These are phyloP conservation scores for Oplegnathus fasciatus DNA, from an alignment of 2,113 vertebrate genomes.

Conservation along the genomic window DNA sequence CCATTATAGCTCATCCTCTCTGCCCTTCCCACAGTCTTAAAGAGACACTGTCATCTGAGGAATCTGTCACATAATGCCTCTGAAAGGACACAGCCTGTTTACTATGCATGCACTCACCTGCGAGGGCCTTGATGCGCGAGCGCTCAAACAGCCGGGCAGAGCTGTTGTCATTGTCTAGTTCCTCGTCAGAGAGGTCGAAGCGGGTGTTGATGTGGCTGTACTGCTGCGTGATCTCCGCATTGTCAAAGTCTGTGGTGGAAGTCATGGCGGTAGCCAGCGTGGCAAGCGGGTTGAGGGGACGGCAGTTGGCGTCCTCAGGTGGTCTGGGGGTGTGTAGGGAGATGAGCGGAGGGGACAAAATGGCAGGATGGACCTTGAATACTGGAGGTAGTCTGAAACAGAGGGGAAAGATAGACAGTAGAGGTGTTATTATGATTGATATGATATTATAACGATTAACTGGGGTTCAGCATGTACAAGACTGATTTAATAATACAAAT, in stretches of 20 bases:
- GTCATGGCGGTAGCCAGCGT: conserved; percentile 84
- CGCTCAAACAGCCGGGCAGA: conserved; percentile 95
- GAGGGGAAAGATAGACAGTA: conserved; percentile 15
- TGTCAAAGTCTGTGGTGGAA: conserved; percentile 95
- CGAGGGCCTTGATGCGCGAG: conserved; percentile 98
- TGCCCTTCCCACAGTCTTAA: conserved; percentile 38
- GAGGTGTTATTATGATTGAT: neutral
- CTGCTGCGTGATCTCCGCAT: conserved; percentile 93
- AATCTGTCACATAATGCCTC: conserved; percentile 29
- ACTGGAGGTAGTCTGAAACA: conserved; percentile 47
- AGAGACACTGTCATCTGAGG: conserved; percentile 51
- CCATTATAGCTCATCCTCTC: conserved; percentile 32
- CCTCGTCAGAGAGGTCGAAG: conserved; percentile 91
- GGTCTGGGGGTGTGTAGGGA: conserved; percentile 20
- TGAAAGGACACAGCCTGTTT: conserved; percentile 37
- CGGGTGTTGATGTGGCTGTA: conserved; percentile 94
- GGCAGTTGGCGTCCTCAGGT: conserved; percentile 64
- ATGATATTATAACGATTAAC: conserved; percentile 2
- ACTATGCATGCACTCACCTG: conserved; percentile 87
- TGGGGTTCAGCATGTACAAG: neutral
- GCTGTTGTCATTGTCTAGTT: conserved; percentile 98
- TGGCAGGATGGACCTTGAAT: neutral
- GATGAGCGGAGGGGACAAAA: conserved; percentile 4
- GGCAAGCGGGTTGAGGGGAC: conserved; percentile 46
- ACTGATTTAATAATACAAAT: neutral